Percentiles rank a stretch among this genome's conserved stretches.
Conservation (phyloP, 2,797 vertebrate species). For the Coccyzus lansbergi region DNA sequence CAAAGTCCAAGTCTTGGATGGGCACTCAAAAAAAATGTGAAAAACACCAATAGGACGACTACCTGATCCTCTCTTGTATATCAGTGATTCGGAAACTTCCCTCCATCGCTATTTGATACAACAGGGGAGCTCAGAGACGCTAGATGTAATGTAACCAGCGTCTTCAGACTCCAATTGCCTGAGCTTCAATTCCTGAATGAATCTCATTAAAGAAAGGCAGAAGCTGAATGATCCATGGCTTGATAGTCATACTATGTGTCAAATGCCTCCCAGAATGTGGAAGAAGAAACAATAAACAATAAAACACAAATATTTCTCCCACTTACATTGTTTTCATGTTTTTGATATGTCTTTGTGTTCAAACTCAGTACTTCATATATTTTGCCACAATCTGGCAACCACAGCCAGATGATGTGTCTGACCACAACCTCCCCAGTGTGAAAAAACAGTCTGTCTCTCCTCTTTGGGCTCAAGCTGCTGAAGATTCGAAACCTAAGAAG, state of each 20-base stretch:
- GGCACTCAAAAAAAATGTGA: not conserved
- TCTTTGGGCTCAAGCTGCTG: not conserved
- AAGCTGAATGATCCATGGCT: not conserved
- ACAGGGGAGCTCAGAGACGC: not conserved
- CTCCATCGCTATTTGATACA: not conserved
- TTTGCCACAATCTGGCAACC: not conserved
- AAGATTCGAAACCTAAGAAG: not conserved
- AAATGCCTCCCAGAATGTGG: not conserved
- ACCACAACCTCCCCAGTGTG: not conserved
- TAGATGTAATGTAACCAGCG: not conserved
- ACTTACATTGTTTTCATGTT: not conserved
- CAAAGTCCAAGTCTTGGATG: not conserved
- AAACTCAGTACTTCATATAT: not conserved
- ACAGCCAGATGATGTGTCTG: not conserved
- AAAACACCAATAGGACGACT: not conserved
- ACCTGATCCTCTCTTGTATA: accelerated
- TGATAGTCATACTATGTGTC: not conserved
- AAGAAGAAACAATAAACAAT: not conserved
- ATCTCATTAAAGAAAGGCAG: not conserved
- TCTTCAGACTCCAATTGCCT: not conserved
- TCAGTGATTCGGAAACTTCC: not conserved
- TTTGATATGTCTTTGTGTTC: not conserved
- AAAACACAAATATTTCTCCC: not conserved
- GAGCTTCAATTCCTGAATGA: not conserved
- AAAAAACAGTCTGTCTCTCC: not conserved